Conservation (phyloP, 2,888 invertebrate species). For the Ochlodes sylvanus region DNA sequence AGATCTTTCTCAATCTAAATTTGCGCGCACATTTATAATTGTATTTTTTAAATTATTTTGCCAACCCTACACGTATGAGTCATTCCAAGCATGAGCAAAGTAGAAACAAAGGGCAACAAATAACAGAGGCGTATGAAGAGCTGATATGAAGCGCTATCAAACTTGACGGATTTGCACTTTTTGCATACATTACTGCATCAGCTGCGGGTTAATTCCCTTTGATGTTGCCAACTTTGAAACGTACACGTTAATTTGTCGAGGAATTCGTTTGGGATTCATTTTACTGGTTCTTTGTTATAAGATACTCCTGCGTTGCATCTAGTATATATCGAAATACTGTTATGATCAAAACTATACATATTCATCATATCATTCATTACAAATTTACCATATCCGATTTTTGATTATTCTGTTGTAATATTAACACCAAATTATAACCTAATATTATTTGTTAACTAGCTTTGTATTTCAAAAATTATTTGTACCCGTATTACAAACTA, state of each 20-base stretch:
- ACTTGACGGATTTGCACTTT: slow-evolving; percentile 26
- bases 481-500: too few species aligned
- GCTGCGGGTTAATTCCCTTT: slow-evolving; percentile 19
- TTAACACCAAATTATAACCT: too few species aligned
- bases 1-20: too few species aligned
- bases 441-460: too few species aligned
- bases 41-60: background rate
- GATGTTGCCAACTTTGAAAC: slow-evolving; percentile 13
- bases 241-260: slow-evolving; percentile 7
- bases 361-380: too few species aligned
- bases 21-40: too few species aligned
- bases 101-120: slow-evolving; percentile 49
- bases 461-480: too few species aligned
- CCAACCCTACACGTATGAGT: slow-evolving; percentile 24
- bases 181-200: slow-evolving; percentile 15
- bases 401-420: too few species aligned
- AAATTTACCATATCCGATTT: too few species aligned
- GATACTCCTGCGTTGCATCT: background rate
- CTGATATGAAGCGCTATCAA: slow-evolving; percentile 18
- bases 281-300: background rate
- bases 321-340: too few species aligned
- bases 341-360: too few species aligned
- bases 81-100: slow-evolving; percentile 41
- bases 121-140: slow-evolving; percentile 39
- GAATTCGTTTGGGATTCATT: slow-evolving; percentile 17